Percentiles rank a stretch among this genome's conserved stretches.
Conservation (phyloP, 2,888 invertebrate species). For the Callosobruchus maculatus region DNA sequence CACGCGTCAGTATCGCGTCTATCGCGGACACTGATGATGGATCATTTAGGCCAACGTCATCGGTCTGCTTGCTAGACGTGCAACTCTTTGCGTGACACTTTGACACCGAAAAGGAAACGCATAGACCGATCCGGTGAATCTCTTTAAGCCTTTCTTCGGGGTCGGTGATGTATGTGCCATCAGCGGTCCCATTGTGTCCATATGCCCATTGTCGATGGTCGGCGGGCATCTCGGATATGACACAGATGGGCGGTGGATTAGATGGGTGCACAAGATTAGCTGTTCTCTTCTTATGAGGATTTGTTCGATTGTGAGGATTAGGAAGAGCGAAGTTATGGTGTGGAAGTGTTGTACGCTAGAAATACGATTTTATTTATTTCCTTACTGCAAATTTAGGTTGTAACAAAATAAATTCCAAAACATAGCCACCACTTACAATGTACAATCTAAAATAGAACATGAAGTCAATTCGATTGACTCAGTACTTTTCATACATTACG, state of each 20-base stretch:
- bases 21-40: not conserved
- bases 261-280: too few species aligned
- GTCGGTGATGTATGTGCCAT: constrained; percentile 23
- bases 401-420: too few species aligned
- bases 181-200: not conserved
- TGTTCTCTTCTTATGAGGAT: not conserved
- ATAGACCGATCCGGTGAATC: constrained; percentile 18
- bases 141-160: constrained; percentile 25
- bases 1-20: too few species aligned
- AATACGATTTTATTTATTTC: too few species aligned
- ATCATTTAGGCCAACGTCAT: not conserved
- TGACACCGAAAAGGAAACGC: constrained; percentile 23
- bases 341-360: too few species aligned
- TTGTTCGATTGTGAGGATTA: not conserved
- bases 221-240: not conserved
- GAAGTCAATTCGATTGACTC: too few species aligned
- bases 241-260: not conserved
- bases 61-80: not conserved
- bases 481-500: too few species aligned
- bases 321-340: not conserved
- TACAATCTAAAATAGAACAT: too few species aligned
- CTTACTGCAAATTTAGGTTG: too few species aligned
- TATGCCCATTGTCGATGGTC: not conserved
- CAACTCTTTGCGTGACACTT: constrained; percentile 15
- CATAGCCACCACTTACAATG: too few species aligned